Evolutionary conservation across 2,888 invertebrate genomes (phyloP).

Genomic region (Watsonalla cultraria): DNA sequence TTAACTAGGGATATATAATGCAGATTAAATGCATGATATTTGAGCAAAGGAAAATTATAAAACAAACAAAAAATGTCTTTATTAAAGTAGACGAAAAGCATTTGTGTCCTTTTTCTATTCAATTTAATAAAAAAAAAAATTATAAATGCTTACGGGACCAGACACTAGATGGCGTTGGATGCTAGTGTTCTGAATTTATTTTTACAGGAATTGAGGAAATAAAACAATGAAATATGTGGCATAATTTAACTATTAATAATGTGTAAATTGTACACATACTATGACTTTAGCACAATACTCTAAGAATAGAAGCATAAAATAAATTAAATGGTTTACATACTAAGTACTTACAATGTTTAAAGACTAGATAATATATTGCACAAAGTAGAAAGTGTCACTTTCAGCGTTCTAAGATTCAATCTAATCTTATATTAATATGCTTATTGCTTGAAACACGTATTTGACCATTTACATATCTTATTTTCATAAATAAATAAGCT

Average conservation of each 20-base stretch:
- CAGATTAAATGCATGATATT: too few relatives aligned
- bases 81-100: too few relatives aligned
- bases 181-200: too few relatives aligned
- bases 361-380: constrained; percentile 24
- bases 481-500: constrained; percentile 5
- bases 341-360: constrained; percentile 9
- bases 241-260: neutral
- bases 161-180: too few relatives aligned
- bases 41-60: too few relatives aligned
- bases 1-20: too few relatives aligned
- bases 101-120: too few relatives aligned
- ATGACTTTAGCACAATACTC: neutral
- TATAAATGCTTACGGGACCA: too few relatives aligned
- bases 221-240: neutral
- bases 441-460: constrained; percentile 73
- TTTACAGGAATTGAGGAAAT: neutral
- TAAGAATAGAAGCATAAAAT: too few relatives aligned
- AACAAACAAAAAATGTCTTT: too few relatives aligned
- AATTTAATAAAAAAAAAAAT: too few relatives aligned
- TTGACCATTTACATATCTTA: constrained; percentile 29
- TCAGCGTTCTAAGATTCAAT: constrained; percentile 9
- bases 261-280: too few relatives aligned
- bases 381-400: constrained; percentile 30
- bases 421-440: constrained; percentile 21
- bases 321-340: neutral